phyloP scores from a whole-genome alignment of 2,797 vertebrate species.

The Halcyon chelicuti region DNA sequence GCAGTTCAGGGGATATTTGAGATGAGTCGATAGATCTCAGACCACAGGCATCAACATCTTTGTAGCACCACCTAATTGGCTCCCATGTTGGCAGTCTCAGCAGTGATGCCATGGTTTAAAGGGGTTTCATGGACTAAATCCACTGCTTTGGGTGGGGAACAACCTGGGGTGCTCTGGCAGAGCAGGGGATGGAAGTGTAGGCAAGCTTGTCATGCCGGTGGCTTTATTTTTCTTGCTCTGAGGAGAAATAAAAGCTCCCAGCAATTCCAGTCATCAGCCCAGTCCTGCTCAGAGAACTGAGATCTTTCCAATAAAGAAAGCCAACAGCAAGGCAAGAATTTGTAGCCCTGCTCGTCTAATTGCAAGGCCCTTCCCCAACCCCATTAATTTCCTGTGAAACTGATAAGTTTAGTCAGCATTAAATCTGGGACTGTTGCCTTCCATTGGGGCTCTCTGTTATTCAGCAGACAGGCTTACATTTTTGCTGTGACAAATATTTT shows the following conservation, averaged over 20 bases:
- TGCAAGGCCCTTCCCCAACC: constrained; percentile 25
- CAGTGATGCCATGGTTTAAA: constrained; percentile 2
- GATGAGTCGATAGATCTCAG: constrained; percentile 19
- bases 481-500: constrained; percentile 80
- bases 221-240: constrained; percentile 29
- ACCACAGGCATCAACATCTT: constrained; percentile 47
- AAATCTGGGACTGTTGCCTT: constrained; percentile 77
- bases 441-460: constrained; percentile 48
- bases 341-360: constrained; percentile 60
- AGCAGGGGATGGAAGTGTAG: background rate
- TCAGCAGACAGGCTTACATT: constrained; percentile 68
- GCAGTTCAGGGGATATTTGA: constrained; percentile 51
- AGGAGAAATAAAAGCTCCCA: constrained; percentile 39
- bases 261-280: background rate
- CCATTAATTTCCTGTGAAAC: constrained; percentile 65
- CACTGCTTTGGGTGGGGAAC: background rate
- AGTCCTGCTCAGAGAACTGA: background rate
- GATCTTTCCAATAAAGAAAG: constrained; percentile 57
- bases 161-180: background rate
- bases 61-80: constrained; percentile 62
- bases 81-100: constrained; percentile 64
- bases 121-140: constrained; percentile 12
- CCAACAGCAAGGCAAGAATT: constrained; percentile 50
- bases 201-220: background rate
- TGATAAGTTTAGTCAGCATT: constrained; percentile 72